Evolutionary conservation across 2,888 invertebrate genomes (phyloP).

Genomic region (Dicyrtomina minuta): DNA sequence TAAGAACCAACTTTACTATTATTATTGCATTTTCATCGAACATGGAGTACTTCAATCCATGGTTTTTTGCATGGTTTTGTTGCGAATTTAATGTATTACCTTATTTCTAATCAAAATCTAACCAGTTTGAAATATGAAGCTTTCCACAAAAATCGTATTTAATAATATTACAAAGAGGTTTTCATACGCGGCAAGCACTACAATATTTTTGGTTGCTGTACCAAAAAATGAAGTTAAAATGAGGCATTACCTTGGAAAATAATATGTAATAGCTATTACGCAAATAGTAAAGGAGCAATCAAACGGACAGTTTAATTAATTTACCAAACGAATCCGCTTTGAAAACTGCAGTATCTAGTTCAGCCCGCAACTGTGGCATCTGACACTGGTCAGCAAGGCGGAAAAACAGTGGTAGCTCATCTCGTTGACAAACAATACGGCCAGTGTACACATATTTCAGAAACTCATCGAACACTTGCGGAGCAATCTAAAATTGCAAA

Average conservation of each 20-base stretch:
- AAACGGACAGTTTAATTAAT: not conserved
- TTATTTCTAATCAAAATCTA: no score
- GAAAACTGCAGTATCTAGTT: slow-evolving; percentile 56
- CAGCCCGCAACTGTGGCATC: slow-evolving; percentile 55
- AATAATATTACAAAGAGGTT: no score
- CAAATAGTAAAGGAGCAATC: slow-evolving; percentile 1
- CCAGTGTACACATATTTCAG: slow-evolving; percentile 60
- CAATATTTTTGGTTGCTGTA: no score
- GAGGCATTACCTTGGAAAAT: not conserved
- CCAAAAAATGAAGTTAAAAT: no score
- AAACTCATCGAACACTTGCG: slow-evolving; percentile 57
- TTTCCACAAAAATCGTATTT: no score
- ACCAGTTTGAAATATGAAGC: no score
- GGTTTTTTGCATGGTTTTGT: no score
- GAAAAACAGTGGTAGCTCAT: slow-evolving; percentile 56
- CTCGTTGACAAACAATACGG: slow-evolving; percentile 56
- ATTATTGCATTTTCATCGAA: no score
- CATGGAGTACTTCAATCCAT: no score
- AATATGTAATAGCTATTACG: not conserved
- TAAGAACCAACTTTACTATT: no score
- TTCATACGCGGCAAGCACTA: no score
- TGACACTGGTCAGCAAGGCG: slow-evolving; percentile 58
- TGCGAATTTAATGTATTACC: no score
- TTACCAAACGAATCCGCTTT: slow-evolving; percentile 57
- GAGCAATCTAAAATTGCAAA: slow-evolving; percentile 55